Evolutionary conservation across 1,140 invertebrate genomes (phyloP), one percentile per base, ranked within the genome.

Genomic region (Ceratina japonica): DNA sequence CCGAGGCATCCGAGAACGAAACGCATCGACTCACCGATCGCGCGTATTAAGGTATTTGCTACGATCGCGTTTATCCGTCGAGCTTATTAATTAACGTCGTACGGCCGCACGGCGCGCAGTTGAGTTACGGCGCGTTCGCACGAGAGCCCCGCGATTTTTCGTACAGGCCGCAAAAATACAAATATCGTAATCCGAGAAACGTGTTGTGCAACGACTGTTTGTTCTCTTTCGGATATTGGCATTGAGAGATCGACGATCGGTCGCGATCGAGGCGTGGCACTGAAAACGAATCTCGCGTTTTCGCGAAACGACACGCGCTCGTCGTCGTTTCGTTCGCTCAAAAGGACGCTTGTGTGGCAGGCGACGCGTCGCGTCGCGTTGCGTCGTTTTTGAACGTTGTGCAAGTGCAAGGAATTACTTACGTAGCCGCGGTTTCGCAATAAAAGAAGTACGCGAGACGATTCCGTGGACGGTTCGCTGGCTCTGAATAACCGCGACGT

Each of bases 131-230:
- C 15, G 1, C 15, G 44, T 3, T 66, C 37, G 54, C 51, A 56
- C 63, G 61, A 66, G 51, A 74, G 13, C 16, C 20, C 65, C 61
- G n/a, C 52, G 61, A 56, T 74, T 64, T 64, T 59, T 54, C 52
- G 13, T 4, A n/a, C 58, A 20, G 13, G 51, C 27, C 49, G n/a
- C 24, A 51, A 54, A 79, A 59, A 74, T 82, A 79, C 69, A 77
- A 83, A 83, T 83, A 82, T n/a, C n/a, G n/a, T n/a, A n/a, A n/a
- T n/a, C n/a, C 27, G 27, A 31, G 27, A 4, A 4, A 31, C 27
- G 27, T 31, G 27, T 31, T 31, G 27, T 31, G 27, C 27, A 31
- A 31, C 27, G 4, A 31, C 27, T 31, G 27, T 31, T 15, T 18
- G 15, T 68, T 27, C 51, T 62, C 31, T 37, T 54, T 62, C 7